Conservation (phyloP, 2,888 invertebrate species). For the Nomada ferruginata region DNA sequence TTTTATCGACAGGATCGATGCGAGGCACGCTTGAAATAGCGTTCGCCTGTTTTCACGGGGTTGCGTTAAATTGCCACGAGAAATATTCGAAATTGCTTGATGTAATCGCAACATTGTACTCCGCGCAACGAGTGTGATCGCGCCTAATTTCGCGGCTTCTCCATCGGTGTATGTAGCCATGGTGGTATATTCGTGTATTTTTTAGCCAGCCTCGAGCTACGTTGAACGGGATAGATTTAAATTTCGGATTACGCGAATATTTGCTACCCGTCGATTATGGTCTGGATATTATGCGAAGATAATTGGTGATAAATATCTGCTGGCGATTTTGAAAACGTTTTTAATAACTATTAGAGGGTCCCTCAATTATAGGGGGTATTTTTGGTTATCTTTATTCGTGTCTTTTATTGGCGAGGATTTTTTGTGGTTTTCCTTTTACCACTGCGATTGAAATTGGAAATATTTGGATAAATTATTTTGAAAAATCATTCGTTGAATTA, state of each 20-base stretch:
- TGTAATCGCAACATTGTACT: constrained; percentile 1
- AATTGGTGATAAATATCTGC: background rate
- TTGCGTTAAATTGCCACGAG: constrained; percentile 1
- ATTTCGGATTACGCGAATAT: background rate
- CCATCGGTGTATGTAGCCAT: background rate
- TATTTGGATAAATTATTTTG: no score
- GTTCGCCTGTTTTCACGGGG: background rate
- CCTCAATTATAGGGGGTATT: no score
- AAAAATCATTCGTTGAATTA: no score
- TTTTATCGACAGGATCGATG: constrained; percentile 26
- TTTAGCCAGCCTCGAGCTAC: background rate
- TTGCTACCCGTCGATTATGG: background rate
- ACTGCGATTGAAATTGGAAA: no score
- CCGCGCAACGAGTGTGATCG: background rate
- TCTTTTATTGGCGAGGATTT: no score
- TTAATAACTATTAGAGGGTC: no score
- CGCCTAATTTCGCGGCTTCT: constrained; percentile 1
- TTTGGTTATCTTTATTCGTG: no score
- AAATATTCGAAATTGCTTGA: constrained; percentile 12
- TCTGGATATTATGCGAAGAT: no score
- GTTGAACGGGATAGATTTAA: background rate
- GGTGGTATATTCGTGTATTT: background rate
- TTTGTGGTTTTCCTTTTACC: no score
- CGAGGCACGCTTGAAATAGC: background rate
- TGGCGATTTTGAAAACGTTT: no score